Evolutionary conservation across 1,140 invertebrate species (phyloP).

Genomic region (Drosophila tsacasi): DNA sequence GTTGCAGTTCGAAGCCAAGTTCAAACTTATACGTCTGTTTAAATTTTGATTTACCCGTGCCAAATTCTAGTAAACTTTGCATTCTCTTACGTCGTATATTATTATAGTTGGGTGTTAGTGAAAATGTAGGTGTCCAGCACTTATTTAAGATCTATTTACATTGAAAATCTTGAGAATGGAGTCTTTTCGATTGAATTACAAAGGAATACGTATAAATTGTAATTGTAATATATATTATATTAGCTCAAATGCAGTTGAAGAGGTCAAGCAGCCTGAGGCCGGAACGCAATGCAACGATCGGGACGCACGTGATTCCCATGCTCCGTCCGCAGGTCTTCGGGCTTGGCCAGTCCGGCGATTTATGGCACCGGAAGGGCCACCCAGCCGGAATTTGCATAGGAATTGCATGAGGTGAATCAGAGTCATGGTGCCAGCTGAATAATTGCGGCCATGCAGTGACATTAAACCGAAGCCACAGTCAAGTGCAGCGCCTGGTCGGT

Average conservation of each 20-base stretch:
- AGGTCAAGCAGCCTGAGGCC: neutral
- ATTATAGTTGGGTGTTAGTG: too few relatives aligned
- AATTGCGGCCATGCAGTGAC: conserved; percentile 78
- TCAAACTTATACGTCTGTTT: neutral
- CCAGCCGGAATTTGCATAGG: conserved; percentile 61
- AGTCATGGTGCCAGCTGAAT: conserved; percentile 61
- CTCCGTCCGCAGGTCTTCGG: conserved; percentile 16
- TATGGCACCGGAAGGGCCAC: conserved; percentile 74
- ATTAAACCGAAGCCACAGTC: conserved; percentile 74
- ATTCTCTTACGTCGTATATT: too few relatives aligned
- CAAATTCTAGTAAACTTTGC: neutral
- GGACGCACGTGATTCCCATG: conserved; percentile 33
- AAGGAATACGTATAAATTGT: neutral
- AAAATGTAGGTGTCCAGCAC: too few relatives aligned
- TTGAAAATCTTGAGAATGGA: too few relatives aligned
- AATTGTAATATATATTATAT: neutral
- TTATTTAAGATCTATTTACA: too few relatives aligned
- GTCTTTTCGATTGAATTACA: neutral
- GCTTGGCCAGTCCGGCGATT: conserved; percentile 49
- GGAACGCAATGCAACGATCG: neutral
- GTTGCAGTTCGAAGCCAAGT: neutral
- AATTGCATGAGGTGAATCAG: conserved; percentile 71
- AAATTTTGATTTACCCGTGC: neutral
- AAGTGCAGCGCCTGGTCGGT: conserved; percentile 30
- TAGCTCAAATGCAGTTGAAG: neutral